A percentile compares a stretch with the other conserved stretches of the same genome.
phyloP scores from a whole-genome alignment of 2,797 vertebrate species.

The Luscinia luscinia region DNA sequence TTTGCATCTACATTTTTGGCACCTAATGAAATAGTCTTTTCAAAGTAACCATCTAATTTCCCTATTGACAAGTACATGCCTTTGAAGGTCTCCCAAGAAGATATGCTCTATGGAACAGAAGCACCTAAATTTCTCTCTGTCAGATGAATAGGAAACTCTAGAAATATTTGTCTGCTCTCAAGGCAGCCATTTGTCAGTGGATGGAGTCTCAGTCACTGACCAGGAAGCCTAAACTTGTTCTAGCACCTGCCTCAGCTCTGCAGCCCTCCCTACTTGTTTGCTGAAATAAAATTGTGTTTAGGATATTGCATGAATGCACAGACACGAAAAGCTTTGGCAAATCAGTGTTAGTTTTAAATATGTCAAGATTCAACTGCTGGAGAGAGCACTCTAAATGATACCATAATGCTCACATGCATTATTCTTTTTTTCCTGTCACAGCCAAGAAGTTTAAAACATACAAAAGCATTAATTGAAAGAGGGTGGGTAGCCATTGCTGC shows the following conservation, averaged over 20 bases:
- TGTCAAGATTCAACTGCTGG: not conserved
- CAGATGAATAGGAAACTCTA: not conserved
- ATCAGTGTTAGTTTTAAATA: conserved; percentile 16
- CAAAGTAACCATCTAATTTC: not conserved
- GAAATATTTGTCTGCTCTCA: not conserved
- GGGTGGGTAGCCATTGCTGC: not conserved
- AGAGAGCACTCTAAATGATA: not conserved
- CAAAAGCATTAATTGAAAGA: not conserved
- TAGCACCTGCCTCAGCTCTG: not conserved
- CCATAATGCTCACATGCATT: not conserved
- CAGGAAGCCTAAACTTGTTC: not conserved
- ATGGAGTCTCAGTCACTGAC: not conserved
- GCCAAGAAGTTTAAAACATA: not conserved
- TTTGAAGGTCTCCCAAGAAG: not conserved
- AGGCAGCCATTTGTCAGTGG: not conserved
- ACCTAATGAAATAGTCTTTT: conserved; percentile 20
- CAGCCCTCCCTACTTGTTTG: not conserved
- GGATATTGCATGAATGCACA: not conserved
- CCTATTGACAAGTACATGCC: not conserved
- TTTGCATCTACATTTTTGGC: conserved; percentile 30
- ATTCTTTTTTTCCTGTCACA: not conserved
- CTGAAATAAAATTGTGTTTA: not conserved
- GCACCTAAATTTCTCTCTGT: not conserved
- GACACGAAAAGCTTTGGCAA: conserved; percentile 1
- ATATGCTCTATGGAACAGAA: not conserved